phyloP scores from a whole-genome alignment of 2,888 invertebrate genomes.

The Rhodophaea formosa region DNA sequence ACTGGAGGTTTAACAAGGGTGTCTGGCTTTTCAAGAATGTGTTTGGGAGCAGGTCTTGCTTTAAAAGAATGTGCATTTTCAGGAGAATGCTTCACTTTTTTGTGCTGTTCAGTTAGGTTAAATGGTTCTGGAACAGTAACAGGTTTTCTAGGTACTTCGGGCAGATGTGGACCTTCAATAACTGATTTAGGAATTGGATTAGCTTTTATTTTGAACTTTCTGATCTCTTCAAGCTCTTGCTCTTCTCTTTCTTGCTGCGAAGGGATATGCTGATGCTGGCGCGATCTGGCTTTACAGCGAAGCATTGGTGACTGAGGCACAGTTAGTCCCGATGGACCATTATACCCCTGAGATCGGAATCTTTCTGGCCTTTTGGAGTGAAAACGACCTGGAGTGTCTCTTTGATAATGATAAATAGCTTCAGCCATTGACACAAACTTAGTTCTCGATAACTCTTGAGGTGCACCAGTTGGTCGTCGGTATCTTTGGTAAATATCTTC shows the following conservation, averaged over 20 bases:
- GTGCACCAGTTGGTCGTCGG: constrained; percentile 43
- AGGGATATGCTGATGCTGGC: constrained; percentile 71
- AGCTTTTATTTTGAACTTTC: constrained; percentile 85
- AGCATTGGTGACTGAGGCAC: constrained; percentile 78
- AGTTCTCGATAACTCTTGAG: constrained; percentile 52
- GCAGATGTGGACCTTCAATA: constrained; percentile 73
- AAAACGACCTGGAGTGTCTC: constrained; percentile 82
- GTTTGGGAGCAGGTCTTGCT: constrained; percentile 83
- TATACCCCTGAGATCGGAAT: constrained; percentile 45
- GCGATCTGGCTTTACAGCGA: constrained; percentile 76
- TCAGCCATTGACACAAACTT: constrained; percentile 83
- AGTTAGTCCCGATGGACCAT: constrained; percentile 56
- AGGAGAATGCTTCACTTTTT: constrained; percentile 53
- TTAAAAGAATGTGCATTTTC: constrained; percentile 66
- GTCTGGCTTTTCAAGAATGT: constrained; percentile 68
- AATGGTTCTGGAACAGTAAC: constrained; percentile 83
- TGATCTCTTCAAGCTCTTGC: constrained; percentile 83
- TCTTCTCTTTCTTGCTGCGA: constrained; percentile 83
- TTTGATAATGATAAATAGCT: constrained; percentile 78
- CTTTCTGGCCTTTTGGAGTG: constrained; percentile 52
- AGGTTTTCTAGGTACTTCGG: constrained; percentile 77
- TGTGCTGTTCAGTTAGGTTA: constrained; percentile 80
- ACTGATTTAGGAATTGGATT: constrained; percentile 83
- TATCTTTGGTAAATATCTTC: constrained; percentile 45
- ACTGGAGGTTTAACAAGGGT: constrained; percentile 53